These are phyloP conservation scores for Cephus rjabovi DNA, from an alignment of 2,888 invertebrate species.

Conservation along the genomic window DNA sequence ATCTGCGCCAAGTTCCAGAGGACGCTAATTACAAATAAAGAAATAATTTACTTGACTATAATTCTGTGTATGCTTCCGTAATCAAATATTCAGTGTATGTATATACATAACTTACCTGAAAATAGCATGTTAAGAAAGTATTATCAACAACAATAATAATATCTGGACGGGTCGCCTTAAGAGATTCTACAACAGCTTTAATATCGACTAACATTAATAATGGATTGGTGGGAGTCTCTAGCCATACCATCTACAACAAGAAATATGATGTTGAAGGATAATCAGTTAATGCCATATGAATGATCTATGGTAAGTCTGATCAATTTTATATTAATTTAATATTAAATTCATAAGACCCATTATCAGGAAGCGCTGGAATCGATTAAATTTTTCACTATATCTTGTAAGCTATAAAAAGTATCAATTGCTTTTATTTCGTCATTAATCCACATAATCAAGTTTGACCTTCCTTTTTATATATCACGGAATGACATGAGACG, in stretches of 20 bases:
- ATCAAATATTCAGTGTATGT: not conserved
- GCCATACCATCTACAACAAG: constrained; percentile 82
- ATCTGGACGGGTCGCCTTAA: constrained; percentile 68
- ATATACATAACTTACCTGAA: constrained; percentile 71
- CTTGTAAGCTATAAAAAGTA: not conserved
- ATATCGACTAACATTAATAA: constrained; percentile 91
- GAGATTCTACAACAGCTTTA: constrained; percentile 74
- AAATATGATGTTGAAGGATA: not conserved
- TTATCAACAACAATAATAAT: constrained; percentile 89
- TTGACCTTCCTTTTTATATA: not conserved
- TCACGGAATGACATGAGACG: not conserved
- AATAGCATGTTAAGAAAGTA: constrained; percentile 91
- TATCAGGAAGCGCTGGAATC: not conserved
- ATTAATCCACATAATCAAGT: not conserved
- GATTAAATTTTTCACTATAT: not conserved
- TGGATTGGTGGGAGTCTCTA: constrained; percentile 98
- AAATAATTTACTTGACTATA: constrained; percentile 2
- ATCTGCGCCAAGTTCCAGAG: constrained; percentile 91
- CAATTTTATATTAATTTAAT: not conserved
- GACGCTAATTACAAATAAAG: constrained; percentile 71
- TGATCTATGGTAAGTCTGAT: not conserved
- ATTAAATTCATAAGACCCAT: not conserved
- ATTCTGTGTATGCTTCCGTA: not conserved
- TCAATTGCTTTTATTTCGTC: not conserved
- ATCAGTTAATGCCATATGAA: not conserved